A percentile compares a stretch with the other conserved stretches of the same genome.
These are phyloP conservation scores for Xyliphius kryptos DNA, from an alignment of 2,113 vertebrate genomes.

Conservation along the genomic window DNA sequence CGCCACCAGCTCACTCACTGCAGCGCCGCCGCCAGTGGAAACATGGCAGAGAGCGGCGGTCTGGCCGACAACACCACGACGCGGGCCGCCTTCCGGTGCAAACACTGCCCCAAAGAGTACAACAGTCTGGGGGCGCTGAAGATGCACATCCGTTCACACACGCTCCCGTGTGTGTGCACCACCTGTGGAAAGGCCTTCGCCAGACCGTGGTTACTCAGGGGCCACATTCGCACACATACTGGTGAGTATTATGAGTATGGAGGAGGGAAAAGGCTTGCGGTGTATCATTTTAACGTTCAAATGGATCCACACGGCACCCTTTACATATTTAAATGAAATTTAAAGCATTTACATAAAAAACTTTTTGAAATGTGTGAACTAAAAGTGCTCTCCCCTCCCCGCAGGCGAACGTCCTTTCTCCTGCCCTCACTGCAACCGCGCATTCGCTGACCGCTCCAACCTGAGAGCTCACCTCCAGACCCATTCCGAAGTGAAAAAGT, in stretches of 20 bases:
- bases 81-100: constrained; percentile 81
- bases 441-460: constrained; percentile 95
- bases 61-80: constrained; percentile 43
- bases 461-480: constrained; percentile 95
- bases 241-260: constrained; percentile 56
- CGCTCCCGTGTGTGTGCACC: constrained; percentile 90
- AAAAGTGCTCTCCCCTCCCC: constrained; percentile 32
- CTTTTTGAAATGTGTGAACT: background rate
- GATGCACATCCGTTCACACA: constrained; percentile 98
- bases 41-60: constrained; percentile 39
- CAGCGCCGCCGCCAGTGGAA: constrained; percentile 3
- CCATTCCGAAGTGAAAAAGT: constrained; percentile 96
- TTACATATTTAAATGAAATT: too few species aligned
- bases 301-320: too few species aligned
- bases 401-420: constrained; percentile 93
- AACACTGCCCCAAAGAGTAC: constrained; percentile 94
- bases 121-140: constrained; percentile 92
- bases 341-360: too few species aligned
- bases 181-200: constrained; percentile 97
- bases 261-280: too few species aligned
- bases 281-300: too few species aligned
- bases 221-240: constrained; percentile 95
- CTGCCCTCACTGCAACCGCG: constrained; percentile 89
- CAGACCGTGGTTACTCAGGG: constrained; percentile 91
- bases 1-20: constrained; percentile 76